Evolutionary conservation across 2,797 vertebrate species (phyloP).

Genomic region (Pangasius mekongensis): DNA sequence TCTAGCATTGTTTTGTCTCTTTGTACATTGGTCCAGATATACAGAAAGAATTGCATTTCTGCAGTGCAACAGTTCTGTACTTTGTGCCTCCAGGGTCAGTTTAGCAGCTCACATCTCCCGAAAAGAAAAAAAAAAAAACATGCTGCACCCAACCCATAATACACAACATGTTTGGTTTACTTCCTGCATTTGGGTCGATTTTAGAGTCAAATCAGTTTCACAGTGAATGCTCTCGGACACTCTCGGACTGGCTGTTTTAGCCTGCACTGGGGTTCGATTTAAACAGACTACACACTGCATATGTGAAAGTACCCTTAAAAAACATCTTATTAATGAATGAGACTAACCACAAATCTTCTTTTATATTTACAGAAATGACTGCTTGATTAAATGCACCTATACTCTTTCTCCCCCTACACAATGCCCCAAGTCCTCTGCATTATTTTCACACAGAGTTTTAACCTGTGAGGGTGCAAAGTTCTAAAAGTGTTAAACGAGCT

Average conservation of each 20-base stretch:
- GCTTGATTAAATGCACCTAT: neutral
- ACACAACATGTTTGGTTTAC: neutral
- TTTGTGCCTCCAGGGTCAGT: neutral
- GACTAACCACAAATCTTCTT: neutral
- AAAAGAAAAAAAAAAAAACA: neutral
- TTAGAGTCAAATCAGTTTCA: constrained; percentile 8
- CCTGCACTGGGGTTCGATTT: neutral
- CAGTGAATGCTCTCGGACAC: too few relatives aligned
- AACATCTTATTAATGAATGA: too few relatives aligned
- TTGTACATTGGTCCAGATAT: neutral
- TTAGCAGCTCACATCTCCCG: neutral
- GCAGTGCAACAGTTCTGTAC: neutral
- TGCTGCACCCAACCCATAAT: neutral
- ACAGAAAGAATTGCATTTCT: neutral
- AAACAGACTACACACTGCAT: neutral
- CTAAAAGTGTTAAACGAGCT: neutral
- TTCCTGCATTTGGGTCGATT: neutral
- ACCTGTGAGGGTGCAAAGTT: neutral
- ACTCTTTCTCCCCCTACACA: neutral
- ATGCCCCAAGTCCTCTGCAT: too few relatives aligned
- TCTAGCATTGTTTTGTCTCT: neutral
- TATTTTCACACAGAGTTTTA: neutral
- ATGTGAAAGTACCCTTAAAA: neutral
- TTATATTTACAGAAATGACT: neutral
- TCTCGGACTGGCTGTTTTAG: neutral